Percentiles rank a stretch among this genome's conserved stretches.
Conservation (phyloP, 1,140 invertebrate species). For the Mycetomoellerius zeteki region DNA sequence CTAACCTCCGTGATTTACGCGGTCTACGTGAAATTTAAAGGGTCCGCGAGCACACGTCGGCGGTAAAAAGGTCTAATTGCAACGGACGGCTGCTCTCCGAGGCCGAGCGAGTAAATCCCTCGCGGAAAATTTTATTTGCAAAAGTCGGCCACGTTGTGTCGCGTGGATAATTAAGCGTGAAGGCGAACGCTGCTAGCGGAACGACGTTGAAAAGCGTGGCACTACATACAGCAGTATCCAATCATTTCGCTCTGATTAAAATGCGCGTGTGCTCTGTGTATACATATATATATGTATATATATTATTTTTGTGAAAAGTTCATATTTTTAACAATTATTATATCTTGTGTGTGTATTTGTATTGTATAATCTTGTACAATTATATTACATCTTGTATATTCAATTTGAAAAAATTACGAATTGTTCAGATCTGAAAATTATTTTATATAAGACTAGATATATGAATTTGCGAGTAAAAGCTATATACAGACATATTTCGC, state of each 20-base stretch:
- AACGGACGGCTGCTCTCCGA: constrained; percentile 50
- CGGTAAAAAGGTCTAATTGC: constrained; percentile 57
- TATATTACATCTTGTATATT: too few species aligned
- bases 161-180: constrained; percentile 59
- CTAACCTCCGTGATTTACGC: constrained; percentile 47
- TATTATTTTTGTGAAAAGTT: neutral
- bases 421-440: neutral
- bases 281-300: neutral
- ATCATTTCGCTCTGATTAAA: constrained; percentile 38
- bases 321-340: neutral
- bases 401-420: constrained; percentile 6
- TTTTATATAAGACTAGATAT: neutral
- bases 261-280: neutral
- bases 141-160: constrained; percentile 53
- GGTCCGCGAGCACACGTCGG: constrained; percentile 35
- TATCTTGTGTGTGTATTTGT: neutral
- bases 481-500: neutral
- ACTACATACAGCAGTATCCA: constrained; percentile 17
- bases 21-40: constrained; percentile 68
- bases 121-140: constrained; percentile 56
- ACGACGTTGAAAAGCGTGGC: constrained; percentile 30
- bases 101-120: constrained; percentile 50
- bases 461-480: neutral
- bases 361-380: too few species aligned
- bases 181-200: constrained; percentile 16